These are phyloP conservation scores for Ceryle rudis DNA, from an alignment of 2,797 vertebrate genomes.

Conservation along the genomic window DNA sequence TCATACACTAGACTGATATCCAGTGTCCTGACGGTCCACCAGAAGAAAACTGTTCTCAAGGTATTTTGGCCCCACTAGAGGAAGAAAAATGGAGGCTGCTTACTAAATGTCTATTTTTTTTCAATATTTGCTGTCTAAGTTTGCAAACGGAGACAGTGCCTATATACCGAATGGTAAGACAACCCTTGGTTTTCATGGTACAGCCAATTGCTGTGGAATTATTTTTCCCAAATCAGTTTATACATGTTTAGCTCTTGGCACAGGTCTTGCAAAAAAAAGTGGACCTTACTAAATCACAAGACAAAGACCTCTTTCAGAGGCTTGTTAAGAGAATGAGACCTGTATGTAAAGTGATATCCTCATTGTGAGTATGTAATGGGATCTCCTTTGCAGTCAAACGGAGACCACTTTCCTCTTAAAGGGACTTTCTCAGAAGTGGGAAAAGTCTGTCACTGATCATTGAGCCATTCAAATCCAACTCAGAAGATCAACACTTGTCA, in stretches of 20 bases:
- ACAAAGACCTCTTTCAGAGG: constrained; percentile 59
- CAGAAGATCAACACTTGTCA: neutral
- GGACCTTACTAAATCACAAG: neutral
- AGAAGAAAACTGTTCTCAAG: neutral
- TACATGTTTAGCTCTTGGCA: neutral
- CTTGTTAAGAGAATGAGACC: constrained; percentile 36
- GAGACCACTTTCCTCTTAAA: constrained; percentile 33
- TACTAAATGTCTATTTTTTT: neutral
- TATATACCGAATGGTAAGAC: neutral
- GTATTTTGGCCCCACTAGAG: neutral
- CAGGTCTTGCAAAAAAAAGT: neutral
- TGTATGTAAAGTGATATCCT: constrained; percentile 49
- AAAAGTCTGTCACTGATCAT: neutral
- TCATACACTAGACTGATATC: neutral
- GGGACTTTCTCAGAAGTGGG: neutral
- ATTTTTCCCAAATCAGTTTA: neutral
- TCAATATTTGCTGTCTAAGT: neutral
- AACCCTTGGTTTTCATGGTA: neutral
- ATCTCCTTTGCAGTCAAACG: neutral
- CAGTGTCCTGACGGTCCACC: neutral
- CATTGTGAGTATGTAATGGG: constrained; percentile 50
- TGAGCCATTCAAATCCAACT: neutral
- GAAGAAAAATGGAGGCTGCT: neutral
- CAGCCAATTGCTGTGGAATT: neutral
- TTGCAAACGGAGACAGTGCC: neutral